Conservation (phyloP, 2,797 vertebrate genomes). For the Poeciliopsis infans region DNA sequence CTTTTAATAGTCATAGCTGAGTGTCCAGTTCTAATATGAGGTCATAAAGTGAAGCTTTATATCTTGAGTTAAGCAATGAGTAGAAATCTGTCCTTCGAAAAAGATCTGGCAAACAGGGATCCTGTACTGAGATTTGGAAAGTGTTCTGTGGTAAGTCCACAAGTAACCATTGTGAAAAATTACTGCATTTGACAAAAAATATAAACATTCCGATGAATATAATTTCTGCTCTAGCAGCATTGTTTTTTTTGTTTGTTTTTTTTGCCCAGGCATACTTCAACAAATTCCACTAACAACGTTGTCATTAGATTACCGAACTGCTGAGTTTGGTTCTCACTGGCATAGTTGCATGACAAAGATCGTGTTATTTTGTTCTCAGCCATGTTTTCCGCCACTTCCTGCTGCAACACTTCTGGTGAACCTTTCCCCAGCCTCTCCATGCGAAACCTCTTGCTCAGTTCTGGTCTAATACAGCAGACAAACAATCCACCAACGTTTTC, state of each 20-base stretch:
- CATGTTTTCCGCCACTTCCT: no score
- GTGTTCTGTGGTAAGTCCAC: no score
- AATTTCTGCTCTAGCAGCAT: not conserved
- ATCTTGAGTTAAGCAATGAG: not conserved
- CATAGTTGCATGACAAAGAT: no score
- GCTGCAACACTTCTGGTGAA: no score
- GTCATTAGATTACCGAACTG: not conserved
- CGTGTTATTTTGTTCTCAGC: no score
- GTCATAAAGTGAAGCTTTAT: not conserved
- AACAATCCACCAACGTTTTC: no score
- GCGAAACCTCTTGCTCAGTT: no score
- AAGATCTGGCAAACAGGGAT: not conserved
- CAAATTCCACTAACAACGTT: not conserved
- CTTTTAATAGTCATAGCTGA: not conserved
- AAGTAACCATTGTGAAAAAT: not conserved
- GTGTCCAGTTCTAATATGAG: not conserved
- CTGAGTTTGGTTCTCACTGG: no score
- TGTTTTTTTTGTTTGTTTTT: rapidly evolving
- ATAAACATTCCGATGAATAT: not conserved
- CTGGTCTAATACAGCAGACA: no score
- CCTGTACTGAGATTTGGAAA: not conserved
- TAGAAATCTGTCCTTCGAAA: not conserved
- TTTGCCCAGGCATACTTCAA: not conserved
- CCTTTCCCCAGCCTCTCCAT: no score
- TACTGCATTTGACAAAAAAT: not conserved